These are phyloP conservation scores for Penelope pileata DNA, from an alignment of 2,113 vertebrate genomes.

Conservation along the genomic window DNA sequence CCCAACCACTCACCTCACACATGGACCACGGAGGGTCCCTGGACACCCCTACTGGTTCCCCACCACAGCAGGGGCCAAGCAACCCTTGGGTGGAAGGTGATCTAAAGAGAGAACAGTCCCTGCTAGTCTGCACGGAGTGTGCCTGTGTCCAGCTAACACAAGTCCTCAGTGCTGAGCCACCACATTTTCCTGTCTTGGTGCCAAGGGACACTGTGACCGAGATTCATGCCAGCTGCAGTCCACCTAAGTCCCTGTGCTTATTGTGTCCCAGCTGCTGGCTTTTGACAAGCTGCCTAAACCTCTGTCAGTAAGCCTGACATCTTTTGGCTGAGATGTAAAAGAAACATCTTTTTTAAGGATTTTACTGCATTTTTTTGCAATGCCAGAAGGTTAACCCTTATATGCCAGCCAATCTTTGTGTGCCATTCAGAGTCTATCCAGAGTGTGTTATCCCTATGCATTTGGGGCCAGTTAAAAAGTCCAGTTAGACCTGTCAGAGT, in stretches of 20 bases:
- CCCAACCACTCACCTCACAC: rapidly evolving
- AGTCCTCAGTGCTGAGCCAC: background rate
- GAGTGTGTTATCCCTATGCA: background rate
- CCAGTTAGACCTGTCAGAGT: background rate
- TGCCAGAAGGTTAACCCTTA: background rate
- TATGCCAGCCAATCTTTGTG: background rate
- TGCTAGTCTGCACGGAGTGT: background rate
- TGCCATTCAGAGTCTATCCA: background rate
- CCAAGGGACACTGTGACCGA: background rate
- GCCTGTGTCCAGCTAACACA: background rate
- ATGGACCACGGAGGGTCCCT: rapidly evolving
- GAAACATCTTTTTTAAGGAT: background rate
- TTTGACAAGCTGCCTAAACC: constrained; percentile 13
- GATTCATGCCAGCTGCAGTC: background rate
- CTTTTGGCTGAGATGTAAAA: background rate
- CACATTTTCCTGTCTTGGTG: background rate
- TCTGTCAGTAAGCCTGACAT: background rate
- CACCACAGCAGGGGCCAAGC: background rate
- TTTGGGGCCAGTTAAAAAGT: background rate
- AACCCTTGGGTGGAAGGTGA: background rate
- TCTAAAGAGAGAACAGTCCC: background rate
- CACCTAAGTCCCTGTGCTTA: background rate
- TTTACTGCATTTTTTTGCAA: background rate
- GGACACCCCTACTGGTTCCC: background rate
- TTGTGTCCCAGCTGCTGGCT: background rate